These are phyloP conservation scores for Nothura maculosa DNA, from an alignment of 2,797 vertebrate species.

Conservation along the genomic window DNA sequence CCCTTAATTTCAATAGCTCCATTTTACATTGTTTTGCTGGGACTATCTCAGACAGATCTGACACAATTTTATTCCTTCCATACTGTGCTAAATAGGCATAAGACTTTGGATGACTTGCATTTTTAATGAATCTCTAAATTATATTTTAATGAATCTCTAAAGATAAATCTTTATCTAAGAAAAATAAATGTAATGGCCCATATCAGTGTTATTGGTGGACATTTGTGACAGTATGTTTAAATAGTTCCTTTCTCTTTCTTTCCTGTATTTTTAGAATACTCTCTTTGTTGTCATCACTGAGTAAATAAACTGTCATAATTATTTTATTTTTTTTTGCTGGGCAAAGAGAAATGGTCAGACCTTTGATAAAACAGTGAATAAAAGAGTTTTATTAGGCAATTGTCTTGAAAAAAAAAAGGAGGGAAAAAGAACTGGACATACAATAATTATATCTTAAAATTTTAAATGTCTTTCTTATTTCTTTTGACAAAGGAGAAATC, in stretches of 20 bases:
- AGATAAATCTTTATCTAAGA: neutral
- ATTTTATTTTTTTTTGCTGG: neutral
- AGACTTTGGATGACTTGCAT: neutral
- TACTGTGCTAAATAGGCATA: neutral
- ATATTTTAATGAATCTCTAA: neutral
- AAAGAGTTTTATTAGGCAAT: neutral
- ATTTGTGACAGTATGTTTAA: neutral
- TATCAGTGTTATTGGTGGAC: neutral
- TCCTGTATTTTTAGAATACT: neutral
- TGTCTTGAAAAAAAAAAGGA: neutral
- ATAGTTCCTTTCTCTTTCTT: neutral
- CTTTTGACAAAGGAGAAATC: neutral
- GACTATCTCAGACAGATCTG: neutral
- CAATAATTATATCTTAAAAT: neutral
- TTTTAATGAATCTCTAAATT: neutral
- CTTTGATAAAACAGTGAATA: neutral
- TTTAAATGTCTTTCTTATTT: neutral
- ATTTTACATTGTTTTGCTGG: neutral
- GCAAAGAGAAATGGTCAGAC: rapidly evolving
- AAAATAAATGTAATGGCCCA: neutral
- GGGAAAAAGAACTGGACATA: neutral
- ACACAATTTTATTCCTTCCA: neutral
- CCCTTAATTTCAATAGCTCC: neutral
- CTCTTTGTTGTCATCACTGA: neutral
- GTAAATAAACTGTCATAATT: neutral